Base-by-base conservation (phyloP, 1,140 invertebrate genomes). In the Gryllus bimaculatus region DNA sequence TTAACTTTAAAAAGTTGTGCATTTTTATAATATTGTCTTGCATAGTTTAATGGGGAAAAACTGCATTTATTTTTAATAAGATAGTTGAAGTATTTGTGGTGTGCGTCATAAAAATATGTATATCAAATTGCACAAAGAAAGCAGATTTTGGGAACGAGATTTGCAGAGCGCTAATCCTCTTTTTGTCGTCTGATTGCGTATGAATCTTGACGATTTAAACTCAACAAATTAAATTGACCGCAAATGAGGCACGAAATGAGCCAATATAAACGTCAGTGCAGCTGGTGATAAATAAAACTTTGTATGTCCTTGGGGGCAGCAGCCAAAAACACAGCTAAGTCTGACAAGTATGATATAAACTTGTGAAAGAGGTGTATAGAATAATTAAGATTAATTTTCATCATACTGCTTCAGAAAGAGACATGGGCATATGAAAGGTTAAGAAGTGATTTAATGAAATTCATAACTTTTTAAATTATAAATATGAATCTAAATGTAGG, bases 151-250 rank as follows among this genome's bases (percentile, higher is more conserved):
- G n/a, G n/a, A n/a, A n/a, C n/a, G n/a, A 12, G 47, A 8, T 39
- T 39, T 39, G 26, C 26, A 39, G 5, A 39, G 5, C n/a, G 5
- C 26, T 39, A 39, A 39, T 39, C 26, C 26, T 39, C 26, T n/a
- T 39, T 39, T 39, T 39, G 26, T 39, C 26, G n/a, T n/a, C n/a
- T n/a, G n/a, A n/a, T n/a, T 39, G 26, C 26, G 1, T 2, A n/a
- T n/a, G n/a, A 2, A 39, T 2, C n/a, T 48, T 79, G 79, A 79
- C 92, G n/a, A 85, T 85, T 94, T 94, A 75, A 93, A 89, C 82
- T n/a, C 91, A 92, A 82, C 93, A 93, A 2, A 94, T 83, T 80
- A 94, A 92, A 82, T 94, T 94, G 21, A 93, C 91, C 93, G n/a
- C 93, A 94, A 47, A 91, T 85, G 80, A 91, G 12, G 92, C 90